These are phyloP conservation scores for Darevskia nairensis DNA, from an alignment of 2,797 vertebrate genomes.

Conservation along the genomic window DNA sequence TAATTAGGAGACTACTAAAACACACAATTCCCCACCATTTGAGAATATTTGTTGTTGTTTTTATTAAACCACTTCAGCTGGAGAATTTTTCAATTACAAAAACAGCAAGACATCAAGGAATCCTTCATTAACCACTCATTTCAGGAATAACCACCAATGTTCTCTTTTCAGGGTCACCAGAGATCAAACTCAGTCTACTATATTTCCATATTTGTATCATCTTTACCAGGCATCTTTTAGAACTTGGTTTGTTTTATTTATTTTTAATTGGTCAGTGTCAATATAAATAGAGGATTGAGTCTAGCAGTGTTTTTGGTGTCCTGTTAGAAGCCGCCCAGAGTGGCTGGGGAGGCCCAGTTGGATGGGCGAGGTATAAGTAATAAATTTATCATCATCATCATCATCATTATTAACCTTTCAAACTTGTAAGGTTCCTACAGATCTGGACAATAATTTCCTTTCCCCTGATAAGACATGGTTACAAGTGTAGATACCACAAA, in stretches of 20 bases:
- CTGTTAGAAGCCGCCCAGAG: no score
- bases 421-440: neutral
- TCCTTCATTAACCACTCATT: slow-evolving; percentile 11
- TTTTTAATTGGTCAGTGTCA: neutral
- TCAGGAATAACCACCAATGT: neutral
- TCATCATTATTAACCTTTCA: neutral
- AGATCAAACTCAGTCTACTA: neutral
- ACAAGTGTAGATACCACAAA: no score
- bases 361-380: no score
- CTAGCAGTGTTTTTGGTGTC: no score
- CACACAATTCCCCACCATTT: neutral
- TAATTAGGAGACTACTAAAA: neutral
- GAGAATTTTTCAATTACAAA: slow-evolving; percentile 10
- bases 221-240: neutral
- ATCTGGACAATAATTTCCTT: neutral
- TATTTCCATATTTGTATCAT: neutral
- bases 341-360: no score
- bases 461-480: neutral
- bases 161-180: slow-evolving; percentile 3
- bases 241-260: neutral
- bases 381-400: no score
- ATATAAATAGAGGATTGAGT: no score
- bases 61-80: neutral
- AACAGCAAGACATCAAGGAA: neutral
- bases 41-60: neutral